A percentile compares a stretch with the other conserved stretches of the same genome.
phyloP scores from a whole-genome alignment of 1,140 invertebrate species.

The Acromyrmex charruanus region DNA sequence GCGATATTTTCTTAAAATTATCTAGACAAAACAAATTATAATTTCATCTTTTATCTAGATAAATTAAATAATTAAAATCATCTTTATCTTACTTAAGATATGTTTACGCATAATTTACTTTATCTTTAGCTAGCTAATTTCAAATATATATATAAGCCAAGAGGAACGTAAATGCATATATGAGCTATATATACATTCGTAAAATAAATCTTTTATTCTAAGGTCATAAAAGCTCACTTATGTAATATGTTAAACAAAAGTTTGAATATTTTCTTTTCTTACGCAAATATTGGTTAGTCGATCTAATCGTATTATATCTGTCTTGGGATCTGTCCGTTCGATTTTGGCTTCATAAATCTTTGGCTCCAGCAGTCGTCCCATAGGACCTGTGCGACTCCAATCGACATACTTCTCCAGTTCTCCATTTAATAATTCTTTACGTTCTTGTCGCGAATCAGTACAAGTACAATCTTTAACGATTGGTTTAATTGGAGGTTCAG shows the following conservation, averaged over 20 bases:
- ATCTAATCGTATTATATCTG: conserved; percentile 84
- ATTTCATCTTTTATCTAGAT: too few species aligned
- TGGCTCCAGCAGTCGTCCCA: conserved; percentile 88
- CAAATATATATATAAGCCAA: background rate
- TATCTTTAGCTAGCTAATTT: too few species aligned
- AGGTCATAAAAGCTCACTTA: background rate
- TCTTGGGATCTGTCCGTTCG: conserved; percentile 77
- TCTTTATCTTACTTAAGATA: too few species aligned
- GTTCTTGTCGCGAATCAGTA: conserved; percentile 38
- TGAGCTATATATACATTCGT: background rate
- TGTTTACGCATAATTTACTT: too few species aligned
- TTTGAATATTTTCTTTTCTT: conserved; percentile 84
- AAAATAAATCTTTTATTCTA: background rate
- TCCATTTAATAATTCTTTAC: background rate
- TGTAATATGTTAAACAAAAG: background rate
- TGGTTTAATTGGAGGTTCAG: conserved; percentile 73
- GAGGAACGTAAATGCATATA: background rate
- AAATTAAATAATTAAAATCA: too few species aligned
- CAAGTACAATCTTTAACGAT: conserved; percentile 78
- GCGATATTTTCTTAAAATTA: too few species aligned
- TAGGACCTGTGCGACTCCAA: conserved; percentile 83
- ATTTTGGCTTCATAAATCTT: conserved; percentile 87
- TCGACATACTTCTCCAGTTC: conserved; percentile 66
- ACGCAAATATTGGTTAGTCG: conserved; percentile 87
- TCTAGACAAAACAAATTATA: too few species aligned